These are phyloP conservation scores for Eupithecia abbreviata DNA, from an alignment of 2,888 invertebrate species.

Conservation along the genomic window DNA sequence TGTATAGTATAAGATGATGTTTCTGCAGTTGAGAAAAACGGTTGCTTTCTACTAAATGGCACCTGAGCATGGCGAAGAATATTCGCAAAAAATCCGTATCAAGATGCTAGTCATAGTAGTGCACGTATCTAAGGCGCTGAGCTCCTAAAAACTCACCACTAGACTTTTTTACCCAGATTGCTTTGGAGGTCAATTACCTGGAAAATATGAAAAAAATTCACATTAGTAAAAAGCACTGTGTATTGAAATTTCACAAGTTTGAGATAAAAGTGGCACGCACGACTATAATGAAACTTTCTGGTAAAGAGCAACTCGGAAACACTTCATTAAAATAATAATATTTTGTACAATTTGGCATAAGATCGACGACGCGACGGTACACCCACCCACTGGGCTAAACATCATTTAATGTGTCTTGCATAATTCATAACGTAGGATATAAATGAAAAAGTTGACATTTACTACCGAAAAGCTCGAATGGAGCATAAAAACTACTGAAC, in stretches of 20 bases:
- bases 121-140: neutral
- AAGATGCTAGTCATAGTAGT: neutral
- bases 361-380: neutral
- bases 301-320: neutral
- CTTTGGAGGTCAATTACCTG: neutral
- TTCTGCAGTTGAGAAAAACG: neutral
- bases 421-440: conserved; percentile 42
- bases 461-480: conserved; percentile 39
- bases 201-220: neutral
- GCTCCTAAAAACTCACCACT: neutral
- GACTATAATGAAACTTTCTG: neutral
- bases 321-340: neutral
- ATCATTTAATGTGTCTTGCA: conserved; percentile 42
- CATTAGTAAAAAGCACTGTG: neutral
- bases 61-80: no score
- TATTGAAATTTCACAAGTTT: neutral
- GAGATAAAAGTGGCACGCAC: neutral
- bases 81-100: neutral
- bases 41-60: neutral
- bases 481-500: conserved; percentile 40
- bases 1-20: neutral
- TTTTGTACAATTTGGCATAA: neutral
- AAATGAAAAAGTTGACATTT: conserved; percentile 42
- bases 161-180: neutral
- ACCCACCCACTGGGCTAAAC: conserved; percentile 27